Conservation (phyloP, 1,140 invertebrate species). For the Cotesia glomerata region DNA sequence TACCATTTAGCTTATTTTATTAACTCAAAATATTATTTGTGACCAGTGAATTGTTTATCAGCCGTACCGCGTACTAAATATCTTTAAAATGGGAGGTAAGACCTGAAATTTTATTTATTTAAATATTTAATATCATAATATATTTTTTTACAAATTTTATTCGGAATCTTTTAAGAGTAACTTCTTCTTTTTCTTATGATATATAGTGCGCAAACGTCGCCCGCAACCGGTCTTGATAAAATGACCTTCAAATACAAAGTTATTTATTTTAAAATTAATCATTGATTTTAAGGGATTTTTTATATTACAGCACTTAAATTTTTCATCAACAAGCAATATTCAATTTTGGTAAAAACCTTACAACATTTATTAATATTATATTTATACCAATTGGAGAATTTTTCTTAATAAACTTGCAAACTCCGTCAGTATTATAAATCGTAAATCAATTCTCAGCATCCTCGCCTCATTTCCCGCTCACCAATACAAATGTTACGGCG, state of each 20-base stretch:
- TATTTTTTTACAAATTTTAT: too few relatives aligned
- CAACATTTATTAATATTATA: not conserved
- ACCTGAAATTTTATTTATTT: too few relatives aligned
- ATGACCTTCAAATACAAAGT: slow-evolving; percentile 53
- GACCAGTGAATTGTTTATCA: slow-evolving; percentile 5
- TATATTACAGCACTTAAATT: not conserved
- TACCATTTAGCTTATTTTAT: slow-evolving; percentile 8
- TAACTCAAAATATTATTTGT: slow-evolving; percentile 12
- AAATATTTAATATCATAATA: too few relatives aligned
- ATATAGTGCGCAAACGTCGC: not conserved
- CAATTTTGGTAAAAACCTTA: too few relatives aligned
- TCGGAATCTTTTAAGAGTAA: too few relatives aligned
- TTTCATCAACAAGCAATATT: too few relatives aligned
- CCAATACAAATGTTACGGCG: not conserved
- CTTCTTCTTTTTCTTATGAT: not conserved
- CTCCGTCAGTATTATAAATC: not conserved
- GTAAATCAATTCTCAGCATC: not conserved
- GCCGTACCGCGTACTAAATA: not conserved
- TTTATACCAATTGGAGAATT: not conserved
- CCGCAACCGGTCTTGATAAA: slow-evolving; percentile 50
- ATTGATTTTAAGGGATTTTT: not conserved
- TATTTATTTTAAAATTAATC: not conserved
- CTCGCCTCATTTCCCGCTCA: slow-evolving; percentile 17
- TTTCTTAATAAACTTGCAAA: not conserved
- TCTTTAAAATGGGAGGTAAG: too few relatives aligned